Conservation (phyloP, 2,797 vertebrate species). For the Cynodonichthys magdalenae region DNA sequence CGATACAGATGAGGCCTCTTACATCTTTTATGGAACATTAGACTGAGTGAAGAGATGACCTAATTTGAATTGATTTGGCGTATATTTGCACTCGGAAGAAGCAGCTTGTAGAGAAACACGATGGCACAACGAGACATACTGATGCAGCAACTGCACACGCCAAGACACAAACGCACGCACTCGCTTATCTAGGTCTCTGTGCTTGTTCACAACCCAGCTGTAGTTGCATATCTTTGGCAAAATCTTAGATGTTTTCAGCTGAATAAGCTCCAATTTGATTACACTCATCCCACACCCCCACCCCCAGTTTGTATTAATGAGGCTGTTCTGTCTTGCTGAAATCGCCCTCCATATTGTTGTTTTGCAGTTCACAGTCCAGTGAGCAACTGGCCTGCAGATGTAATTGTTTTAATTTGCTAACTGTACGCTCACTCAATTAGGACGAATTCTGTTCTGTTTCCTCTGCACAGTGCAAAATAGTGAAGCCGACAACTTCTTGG, state of each 20-base stretch:
- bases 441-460: conserved; percentile 41
- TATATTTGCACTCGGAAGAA: conserved; percentile 57
- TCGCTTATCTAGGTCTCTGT: conserved; percentile 61
- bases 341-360: conserved; percentile 58
- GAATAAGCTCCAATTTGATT: conserved; percentile 69
- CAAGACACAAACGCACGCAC: conserved; percentile 19
- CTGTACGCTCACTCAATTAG: conserved; percentile 71
- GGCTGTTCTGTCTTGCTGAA: conserved; percentile 55
- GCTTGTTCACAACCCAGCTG: conserved; percentile 55
- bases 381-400: conserved; percentile 63
- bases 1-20: conserved; percentile 59
- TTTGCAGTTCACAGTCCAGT: conserved; percentile 63
- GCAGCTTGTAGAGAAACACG: conserved; percentile 29
- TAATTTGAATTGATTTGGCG: conserved; percentile 73
- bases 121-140: conserved; percentile 44
- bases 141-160: conserved; percentile 9
- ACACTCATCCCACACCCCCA: conserved; percentile 20
- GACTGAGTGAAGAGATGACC: conserved; percentile 71
- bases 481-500: conserved; percentile 33
- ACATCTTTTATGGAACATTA: conserved; percentile 79
- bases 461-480: conserved; percentile 24
- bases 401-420: conserved; percentile 81
- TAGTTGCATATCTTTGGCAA: conserved; percentile 61
- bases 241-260: conserved; percentile 70
- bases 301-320: conserved; percentile 60